Evolutionary conservation across 2,888 invertebrate genomes (phyloP).

Genomic region (Fissipunctia ypsillon): DNA sequence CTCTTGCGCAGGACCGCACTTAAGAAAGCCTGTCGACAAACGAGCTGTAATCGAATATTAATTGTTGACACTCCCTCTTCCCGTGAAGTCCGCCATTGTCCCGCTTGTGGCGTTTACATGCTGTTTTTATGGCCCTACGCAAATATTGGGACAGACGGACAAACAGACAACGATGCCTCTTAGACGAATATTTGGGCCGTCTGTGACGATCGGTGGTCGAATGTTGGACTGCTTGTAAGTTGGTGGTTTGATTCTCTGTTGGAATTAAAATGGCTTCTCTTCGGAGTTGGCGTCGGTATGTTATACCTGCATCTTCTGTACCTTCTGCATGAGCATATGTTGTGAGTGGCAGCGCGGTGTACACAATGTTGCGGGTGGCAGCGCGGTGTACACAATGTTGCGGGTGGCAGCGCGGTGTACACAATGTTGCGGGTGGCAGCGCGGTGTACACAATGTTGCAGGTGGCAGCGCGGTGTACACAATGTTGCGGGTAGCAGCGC

Average conservation of each 20-base stretch:
- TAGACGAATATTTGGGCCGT: constrained; percentile 36
- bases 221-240: not conserved
- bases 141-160: constrained; percentile 66
- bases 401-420: no score
- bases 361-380: no score
- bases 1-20: constrained; percentile 44
- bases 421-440: no score
- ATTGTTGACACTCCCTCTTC: constrained; percentile 66
- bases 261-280: not conserved
- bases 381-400: no score
- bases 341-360: no score
- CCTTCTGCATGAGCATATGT: not conserved
- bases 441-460: no score
- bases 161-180: constrained; percentile 61
- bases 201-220: not conserved
- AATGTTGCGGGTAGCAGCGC: no score
- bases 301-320: not conserved
- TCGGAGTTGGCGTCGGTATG: not conserved
- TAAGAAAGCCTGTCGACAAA: constrained; percentile 44
- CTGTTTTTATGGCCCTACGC: constrained; percentile 63
- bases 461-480: no score
- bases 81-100: constrained; percentile 59
- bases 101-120: constrained; percentile 62
- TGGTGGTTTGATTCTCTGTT: not conserved
- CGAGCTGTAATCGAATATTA: constrained; percentile 69